A percentile compares a stretch with the other conserved stretches of the same genome.
Evolutionary conservation across 1,140 invertebrate species (phyloP).

Genomic region (Penaeus chinensis): DNA sequence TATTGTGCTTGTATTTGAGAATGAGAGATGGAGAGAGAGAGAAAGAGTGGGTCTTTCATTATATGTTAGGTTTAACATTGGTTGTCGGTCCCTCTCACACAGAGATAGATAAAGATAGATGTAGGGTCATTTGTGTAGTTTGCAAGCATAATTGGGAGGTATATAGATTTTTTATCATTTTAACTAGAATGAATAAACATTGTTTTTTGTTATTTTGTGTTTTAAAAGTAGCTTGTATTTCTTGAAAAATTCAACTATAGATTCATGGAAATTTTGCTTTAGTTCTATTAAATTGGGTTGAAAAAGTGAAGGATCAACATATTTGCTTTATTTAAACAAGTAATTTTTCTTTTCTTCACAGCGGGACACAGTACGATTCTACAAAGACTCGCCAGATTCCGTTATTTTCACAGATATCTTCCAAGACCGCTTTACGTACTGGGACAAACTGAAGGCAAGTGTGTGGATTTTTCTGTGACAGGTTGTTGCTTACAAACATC

Average conservation of each 20-base stretch:
- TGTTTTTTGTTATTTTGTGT: not conserved
- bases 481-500: not conserved
- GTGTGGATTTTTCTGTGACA: not conserved
- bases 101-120: no score
- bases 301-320: conserved; percentile 18
- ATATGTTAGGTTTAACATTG: no score
- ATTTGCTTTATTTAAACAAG: conserved; percentile 34
- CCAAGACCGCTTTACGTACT: conserved; percentile 79
- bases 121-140: no score
- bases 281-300: conserved; percentile 10
- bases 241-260: not conserved
- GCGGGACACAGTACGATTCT: conserved; percentile 87
- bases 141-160: not conserved
- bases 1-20: not conserved
- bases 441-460: conserved; percentile 81
- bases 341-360: conserved; percentile 68
- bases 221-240: not conserved
- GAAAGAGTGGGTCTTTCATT: no score
- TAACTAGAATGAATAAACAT: not conserved
- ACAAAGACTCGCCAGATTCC: conserved; percentile 80
- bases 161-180: not conserved
- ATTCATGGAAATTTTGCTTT: not conserved
- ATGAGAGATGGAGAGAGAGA: no score
- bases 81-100: no score
- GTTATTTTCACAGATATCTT: conserved; percentile 83